A percentile compares a stretch with the other conserved stretches of the same genome.
Conservation (phyloP, 2,113 vertebrate species). For the Cololabis saira region DNA sequence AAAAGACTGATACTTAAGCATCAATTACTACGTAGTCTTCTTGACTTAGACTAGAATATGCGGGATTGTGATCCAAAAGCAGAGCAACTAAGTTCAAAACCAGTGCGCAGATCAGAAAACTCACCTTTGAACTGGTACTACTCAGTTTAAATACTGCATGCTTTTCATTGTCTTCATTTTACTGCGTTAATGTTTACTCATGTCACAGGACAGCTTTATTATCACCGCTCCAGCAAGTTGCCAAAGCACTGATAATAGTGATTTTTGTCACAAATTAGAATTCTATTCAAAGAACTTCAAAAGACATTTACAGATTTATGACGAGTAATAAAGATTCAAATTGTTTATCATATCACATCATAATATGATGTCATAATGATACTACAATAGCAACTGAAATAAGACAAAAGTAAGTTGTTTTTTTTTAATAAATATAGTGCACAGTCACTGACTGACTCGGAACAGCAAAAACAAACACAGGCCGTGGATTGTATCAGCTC, state of each 20-base stretch:
- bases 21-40: not conserved
- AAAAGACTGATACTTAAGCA: conserved; percentile 4
- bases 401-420: conserved; percentile 8
- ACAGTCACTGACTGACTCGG: conserved; percentile 35
- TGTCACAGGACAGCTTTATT: conserved; percentile 54
- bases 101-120: conserved; percentile 16
- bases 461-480: conserved; percentile 68
- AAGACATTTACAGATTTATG: not conserved
- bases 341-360: conserved; percentile 21
- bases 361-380: conserved; percentile 11
- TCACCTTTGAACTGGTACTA: conserved; percentile 16
- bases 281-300: conserved; percentile 16
- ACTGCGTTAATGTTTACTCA: conserved; percentile 56
- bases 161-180: conserved; percentile 37
- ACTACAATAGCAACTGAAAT: conserved; percentile 34
- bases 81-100: conserved; percentile 22
- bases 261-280: conserved; percentile 27
- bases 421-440: conserved; percentile 14
- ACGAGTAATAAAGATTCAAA: conserved; percentile 17
- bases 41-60: not conserved
- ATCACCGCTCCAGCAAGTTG: conserved; percentile 24
- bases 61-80: conserved; percentile 8
- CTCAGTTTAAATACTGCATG: conserved; percentile 12
- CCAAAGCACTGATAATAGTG: conserved; percentile 30
- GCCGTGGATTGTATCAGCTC: conserved; percentile 63